Evolutionary conservation across 2,113 vertebrate genomes (phyloP).

Genomic region (Butastur rufipennis): DNA sequence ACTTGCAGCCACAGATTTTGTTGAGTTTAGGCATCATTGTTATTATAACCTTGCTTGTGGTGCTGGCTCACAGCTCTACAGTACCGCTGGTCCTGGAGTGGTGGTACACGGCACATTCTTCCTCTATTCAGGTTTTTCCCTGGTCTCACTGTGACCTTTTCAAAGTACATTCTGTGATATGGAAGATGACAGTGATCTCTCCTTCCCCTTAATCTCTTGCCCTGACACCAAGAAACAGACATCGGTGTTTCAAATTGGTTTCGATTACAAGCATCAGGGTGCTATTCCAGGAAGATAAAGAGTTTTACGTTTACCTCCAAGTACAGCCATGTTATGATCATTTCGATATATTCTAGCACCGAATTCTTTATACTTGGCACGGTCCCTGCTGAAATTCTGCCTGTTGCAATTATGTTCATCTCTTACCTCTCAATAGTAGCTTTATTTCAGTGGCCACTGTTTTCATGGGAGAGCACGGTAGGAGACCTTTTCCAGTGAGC

Average conservation of each 20-base stretch:
- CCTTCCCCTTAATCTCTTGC: not conserved
- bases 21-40: not conserved
- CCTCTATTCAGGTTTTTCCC: not conserved
- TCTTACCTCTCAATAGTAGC: not conserved
- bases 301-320: not conserved
- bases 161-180: not conserved
- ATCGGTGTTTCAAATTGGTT: not conserved
- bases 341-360: not conserved
- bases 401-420: not conserved
- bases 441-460: not conserved
- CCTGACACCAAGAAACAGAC: not conserved
- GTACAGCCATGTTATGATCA: not conserved
- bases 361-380: not conserved
- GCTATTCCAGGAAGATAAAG: not conserved
- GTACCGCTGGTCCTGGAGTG: not conserved
- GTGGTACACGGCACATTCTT: not conserved
- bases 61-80: not conserved
- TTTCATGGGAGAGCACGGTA: not conserved
- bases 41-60: not conserved
- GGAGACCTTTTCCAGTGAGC: not conserved
- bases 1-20: not conserved
- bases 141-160: conserved; percentile 26
- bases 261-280: not conserved
- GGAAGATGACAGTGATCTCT: conserved; percentile 15
- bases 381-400: not conserved